A percentile compares a stretch with the other conserved stretches of the same genome.
Evolutionary conservation across 2,797 vertebrate species (phyloP).

Genomic region (Leptatherina wallacei): DNA sequence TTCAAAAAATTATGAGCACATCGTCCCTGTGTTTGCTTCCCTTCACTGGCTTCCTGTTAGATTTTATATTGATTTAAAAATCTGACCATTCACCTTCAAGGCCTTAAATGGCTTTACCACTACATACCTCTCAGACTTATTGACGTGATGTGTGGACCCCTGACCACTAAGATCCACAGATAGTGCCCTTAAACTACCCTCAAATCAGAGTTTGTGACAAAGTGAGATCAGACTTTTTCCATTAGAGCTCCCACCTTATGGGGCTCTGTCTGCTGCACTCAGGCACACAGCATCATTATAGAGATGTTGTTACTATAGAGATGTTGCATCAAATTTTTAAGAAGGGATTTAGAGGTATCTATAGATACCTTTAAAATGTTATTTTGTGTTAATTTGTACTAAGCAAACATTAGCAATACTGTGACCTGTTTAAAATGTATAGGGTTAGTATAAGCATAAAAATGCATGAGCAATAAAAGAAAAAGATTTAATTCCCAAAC

Average conservation of each 20-base stretch:
- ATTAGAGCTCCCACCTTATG: not conserved
- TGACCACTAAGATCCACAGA: no score
- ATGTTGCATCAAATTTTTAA: no score
- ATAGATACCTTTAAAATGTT: no score
- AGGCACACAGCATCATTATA: no score
- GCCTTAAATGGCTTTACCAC: not conserved
- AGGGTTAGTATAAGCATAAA: not conserved
- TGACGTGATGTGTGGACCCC: not conserved
- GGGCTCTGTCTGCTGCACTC: not conserved
- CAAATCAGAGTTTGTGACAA: not conserved
- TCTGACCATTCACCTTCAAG: not conserved
- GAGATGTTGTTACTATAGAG: no score
- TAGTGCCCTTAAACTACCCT: not conserved
- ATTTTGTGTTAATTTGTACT: not conserved
- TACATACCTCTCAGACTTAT: not conserved
- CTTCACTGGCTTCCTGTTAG: not conserved
- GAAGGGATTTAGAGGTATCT: no score
- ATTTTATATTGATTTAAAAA: not conserved
- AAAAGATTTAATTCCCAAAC: not conserved
- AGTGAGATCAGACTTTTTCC: not conserved
- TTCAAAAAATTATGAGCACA: not conserved
- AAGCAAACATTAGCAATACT: not conserved
- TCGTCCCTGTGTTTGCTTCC: not conserved
- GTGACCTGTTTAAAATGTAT: no score
- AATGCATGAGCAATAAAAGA: not conserved